Percentiles rank a stretch among this genome's conserved stretches.
These are phyloP conservation scores for Pseudomyrmex pallidus DNA, from an alignment of 1,140 invertebrate genomes.

Conservation along the genomic window DNA sequence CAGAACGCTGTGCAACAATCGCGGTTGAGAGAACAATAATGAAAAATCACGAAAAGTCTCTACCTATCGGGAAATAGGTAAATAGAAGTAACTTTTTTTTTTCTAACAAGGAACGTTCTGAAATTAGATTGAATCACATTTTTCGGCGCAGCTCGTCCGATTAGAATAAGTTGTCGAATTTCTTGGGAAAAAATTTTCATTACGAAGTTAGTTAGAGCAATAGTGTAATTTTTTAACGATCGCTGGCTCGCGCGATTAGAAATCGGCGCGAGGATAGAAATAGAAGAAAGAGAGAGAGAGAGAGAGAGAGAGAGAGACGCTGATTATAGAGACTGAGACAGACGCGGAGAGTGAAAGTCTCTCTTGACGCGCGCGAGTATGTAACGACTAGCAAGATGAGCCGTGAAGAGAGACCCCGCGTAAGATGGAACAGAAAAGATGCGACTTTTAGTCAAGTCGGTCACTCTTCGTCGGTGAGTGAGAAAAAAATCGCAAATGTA, in stretches of 20 bases:
- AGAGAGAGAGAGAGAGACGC: conserved; percentile 2
- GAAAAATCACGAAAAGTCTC: no score
- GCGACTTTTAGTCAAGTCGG: neutral
- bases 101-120: no score
- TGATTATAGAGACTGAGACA: conserved; percentile 11
- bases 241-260: conserved; percentile 5
- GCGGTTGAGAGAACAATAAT: no score
- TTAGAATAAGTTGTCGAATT: no score
- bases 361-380: neutral
- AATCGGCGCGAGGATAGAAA: conserved; percentile 11
- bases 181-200: no score
- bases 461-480: neutral
- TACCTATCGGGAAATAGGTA: no score
- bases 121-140: no score
- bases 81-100: no score
- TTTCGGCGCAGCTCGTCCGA: no score
- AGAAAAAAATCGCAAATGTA: neutral
- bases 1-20: no score
- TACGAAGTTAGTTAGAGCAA: no score
- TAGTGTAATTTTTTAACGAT: neutral
- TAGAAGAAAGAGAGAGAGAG: neutral
- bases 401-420: neutral
- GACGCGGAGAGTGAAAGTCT: conserved; percentile 42
- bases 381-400: conserved; percentile 8
- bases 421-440: neutral